Evolutionary conservation across 2,797 vertebrate genomes (phyloP).

Genomic region (Buphagus erythrorhynchus): DNA sequence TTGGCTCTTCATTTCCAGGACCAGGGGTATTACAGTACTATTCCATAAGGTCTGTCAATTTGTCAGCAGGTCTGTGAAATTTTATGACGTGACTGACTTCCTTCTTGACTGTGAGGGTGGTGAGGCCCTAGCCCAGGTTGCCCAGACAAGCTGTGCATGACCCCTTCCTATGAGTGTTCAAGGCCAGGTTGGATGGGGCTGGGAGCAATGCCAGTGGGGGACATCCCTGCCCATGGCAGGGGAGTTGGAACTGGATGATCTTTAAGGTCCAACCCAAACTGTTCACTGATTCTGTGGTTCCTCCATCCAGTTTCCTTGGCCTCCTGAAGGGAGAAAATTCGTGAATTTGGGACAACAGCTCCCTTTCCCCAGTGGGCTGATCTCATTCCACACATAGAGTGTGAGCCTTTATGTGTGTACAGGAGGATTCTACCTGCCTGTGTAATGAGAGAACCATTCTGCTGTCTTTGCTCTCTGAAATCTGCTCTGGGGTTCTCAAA

Average conservation of each 20-base stretch:
- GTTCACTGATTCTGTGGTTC: background rate
- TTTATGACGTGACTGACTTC: background rate
- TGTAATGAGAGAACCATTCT: background rate
- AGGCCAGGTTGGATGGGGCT: background rate
- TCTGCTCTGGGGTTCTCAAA: background rate
- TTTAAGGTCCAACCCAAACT: background rate
- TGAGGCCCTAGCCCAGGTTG: background rate
- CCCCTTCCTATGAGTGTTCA: background rate
- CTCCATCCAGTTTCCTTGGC: background rate
- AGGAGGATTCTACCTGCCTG: background rate
- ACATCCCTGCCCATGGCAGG: background rate
- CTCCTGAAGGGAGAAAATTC: background rate
- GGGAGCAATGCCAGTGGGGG: background rate
- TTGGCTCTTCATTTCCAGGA: background rate
- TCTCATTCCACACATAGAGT: background rate
- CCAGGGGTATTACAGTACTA: background rate
- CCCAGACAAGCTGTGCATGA: background rate
- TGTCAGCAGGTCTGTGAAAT: background rate
- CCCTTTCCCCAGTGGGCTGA: background rate
- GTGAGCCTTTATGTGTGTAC: background rate
- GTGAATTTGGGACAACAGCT: background rate
- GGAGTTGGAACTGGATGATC: background rate
- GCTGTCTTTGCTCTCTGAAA: background rate
- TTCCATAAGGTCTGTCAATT: background rate
- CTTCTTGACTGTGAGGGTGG: background rate